These are phyloP conservation scores for Aleadryas rufinucha DNA, from an alignment of 2,113 vertebrate species.

Conservation along the genomic window DNA sequence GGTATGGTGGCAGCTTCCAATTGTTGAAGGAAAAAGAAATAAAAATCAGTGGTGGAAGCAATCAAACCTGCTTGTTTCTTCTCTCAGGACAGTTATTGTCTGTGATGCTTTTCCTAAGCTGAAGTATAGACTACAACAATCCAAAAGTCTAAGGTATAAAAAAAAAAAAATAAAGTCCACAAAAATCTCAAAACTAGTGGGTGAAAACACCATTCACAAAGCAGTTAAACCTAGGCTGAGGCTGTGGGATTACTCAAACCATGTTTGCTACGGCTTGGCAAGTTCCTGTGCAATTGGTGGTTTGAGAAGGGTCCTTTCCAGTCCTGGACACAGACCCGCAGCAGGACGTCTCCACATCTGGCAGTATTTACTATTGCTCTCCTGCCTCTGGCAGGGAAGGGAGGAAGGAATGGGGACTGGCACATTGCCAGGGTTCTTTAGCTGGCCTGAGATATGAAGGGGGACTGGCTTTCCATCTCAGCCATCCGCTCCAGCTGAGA, in stretches of 20 bases:
- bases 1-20: not conserved
- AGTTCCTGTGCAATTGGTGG: not conserved
- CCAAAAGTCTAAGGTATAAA: not conserved
- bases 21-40: rapidly evolving
- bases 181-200: not conserved
- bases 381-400: not conserved
- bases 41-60: not conserved
- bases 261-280: not conserved
- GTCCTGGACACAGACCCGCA: not conserved
- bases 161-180: not conserved
- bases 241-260: not conserved
- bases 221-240: not conserved
- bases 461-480: not conserved
- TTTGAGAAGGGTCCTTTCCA: not conserved
- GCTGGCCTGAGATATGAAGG: not conserved
- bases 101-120: not conserved
- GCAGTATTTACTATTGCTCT: not conserved
- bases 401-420: not conserved
- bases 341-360: not conserved
- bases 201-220: not conserved
- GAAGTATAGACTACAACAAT: not conserved
- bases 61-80: not conserved
- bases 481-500: not conserved
- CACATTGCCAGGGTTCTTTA: not conserved
- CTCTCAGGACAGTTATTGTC: not conserved